Percentiles rank a stretch among this genome's conserved stretches.
phyloP scores from a whole-genome alignment of 2,888 invertebrate species.

The Pyrrhosoma nymphula region DNA sequence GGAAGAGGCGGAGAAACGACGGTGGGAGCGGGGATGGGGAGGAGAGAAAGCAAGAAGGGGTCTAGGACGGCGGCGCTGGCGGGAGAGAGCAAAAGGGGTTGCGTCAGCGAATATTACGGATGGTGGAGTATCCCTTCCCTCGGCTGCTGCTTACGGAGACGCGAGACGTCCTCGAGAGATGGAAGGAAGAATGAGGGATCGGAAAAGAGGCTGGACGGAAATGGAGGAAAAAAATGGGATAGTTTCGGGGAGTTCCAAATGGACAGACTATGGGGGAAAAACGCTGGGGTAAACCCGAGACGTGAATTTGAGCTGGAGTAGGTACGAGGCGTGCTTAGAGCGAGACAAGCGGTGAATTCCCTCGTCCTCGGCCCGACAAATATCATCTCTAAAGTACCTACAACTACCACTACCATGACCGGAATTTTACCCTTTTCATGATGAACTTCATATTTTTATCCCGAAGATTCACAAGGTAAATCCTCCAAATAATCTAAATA shows the following conservation, averaged over 20 bases:
- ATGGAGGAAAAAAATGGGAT: slow-evolving; percentile 15
- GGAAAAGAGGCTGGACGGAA: neutral
- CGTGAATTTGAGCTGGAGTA: neutral
- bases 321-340: neutral
- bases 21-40: neutral
- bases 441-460: too few relatives aligned
- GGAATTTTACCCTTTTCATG: too few relatives aligned
- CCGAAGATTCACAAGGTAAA: too few relatives aligned
- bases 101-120: slow-evolving; percentile 52
- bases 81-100: neutral
- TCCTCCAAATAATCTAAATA: too few relatives aligned
- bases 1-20: neutral
- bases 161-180: neutral
- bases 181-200: neutral
- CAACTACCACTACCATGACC: too few relatives aligned
- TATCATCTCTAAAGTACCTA: too few relatives aligned
- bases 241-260: neutral
- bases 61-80: too few relatives aligned
- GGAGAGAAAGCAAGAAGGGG: neutral
- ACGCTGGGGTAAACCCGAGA: neutral
- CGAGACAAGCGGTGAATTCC: neutral
- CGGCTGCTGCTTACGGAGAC: neutral
- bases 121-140: neutral
- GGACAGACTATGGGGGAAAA: neutral
- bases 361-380: neutral